Conservation (phyloP, 2,113 vertebrate genomes). For the Myodes glareolus region DNA sequence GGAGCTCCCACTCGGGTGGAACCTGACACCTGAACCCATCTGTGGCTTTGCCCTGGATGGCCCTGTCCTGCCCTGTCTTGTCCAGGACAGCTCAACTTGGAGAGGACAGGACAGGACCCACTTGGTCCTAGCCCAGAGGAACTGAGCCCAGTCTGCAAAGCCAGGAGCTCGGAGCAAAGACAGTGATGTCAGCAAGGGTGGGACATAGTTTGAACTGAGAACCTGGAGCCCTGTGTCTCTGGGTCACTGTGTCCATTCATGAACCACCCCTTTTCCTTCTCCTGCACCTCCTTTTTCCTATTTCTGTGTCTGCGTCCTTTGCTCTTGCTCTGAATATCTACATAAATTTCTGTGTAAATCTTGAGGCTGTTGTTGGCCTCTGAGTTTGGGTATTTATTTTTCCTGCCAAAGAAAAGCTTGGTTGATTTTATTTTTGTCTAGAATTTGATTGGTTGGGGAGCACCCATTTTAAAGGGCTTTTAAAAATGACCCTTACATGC, state of each 20-base stretch:
- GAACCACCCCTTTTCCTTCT: not conserved
- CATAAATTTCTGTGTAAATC: not conserved
- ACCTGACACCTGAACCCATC: constrained; percentile 60
- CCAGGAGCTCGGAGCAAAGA: not conserved
- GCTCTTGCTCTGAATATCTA: not conserved
- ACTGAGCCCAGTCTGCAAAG: not conserved
- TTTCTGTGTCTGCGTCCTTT: accelerated
- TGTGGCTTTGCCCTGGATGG: constrained; percentile 35
- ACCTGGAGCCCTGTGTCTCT: not conserved
- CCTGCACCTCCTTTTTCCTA: not conserved
- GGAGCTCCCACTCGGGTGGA: not conserved
- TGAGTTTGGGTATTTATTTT: not conserved
- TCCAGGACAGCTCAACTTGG: not conserved
- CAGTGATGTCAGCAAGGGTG: not conserved
- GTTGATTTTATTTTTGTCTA: not conserved
- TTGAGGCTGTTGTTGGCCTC: not conserved
- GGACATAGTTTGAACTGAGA: accelerated
- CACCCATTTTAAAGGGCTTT: not conserved
- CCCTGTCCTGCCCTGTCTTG: constrained; percentile 9
- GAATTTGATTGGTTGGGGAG: not conserved
- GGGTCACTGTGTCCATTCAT: not conserved
- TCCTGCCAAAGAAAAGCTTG: not conserved
- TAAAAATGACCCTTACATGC: not conserved
- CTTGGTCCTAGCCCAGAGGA: constrained; percentile 3
- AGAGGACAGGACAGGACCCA: not conserved